A percentile compares a stretch with the other conserved stretches of the same genome.
Evolutionary conservation across 2,888 invertebrate species (phyloP).

Genomic region (Oxyteleia sp.): DNA sequence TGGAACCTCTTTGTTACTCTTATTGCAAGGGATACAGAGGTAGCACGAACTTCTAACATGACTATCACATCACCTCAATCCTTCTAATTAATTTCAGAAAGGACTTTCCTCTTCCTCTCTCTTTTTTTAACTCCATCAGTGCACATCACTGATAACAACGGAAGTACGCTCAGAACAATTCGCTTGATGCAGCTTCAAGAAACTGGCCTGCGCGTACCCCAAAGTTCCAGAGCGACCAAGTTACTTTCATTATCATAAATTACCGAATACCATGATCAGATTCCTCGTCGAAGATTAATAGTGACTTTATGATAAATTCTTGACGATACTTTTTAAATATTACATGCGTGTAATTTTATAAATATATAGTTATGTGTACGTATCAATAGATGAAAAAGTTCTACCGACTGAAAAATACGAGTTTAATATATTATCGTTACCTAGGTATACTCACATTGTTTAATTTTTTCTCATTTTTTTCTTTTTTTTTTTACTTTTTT

Average conservation of each 20-base stretch:
- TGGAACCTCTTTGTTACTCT: too few relatives aligned
- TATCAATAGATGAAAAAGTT: slow-evolving; percentile 73
- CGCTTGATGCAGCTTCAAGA: neutral
- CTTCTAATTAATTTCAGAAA: too few relatives aligned
- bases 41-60: too few relatives aligned
- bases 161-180: slow-evolving; percentile 39
- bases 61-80: too few relatives aligned
- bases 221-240: slow-evolving; percentile 8
- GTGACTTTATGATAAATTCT: slow-evolving; percentile 37
- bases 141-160: slow-evolving; percentile 50
- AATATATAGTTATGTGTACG: slow-evolving; percentile 73
- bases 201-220: slow-evolving; percentile 18
- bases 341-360: slow-evolving; percentile 69
- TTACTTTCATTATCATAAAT: slow-evolving; percentile 42
- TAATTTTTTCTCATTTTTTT: neutral
- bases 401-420: slow-evolving; percentile 72
- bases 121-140: slow-evolving; percentile 30
- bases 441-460: slow-evolving; percentile 47
- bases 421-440: slow-evolving; percentile 64
- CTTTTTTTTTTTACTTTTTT: slow-evolving; percentile 22
- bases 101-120: too few relatives aligned
- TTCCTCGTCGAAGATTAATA: slow-evolving; percentile 52
- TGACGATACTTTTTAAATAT: slow-evolving; percentile 46
- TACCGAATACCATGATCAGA: slow-evolving; percentile 25
- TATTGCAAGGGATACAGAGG: too few relatives aligned